Base-by-base conservation (phyloP, 2,797 vertebrate species). In the Sebastes hubbsi region DNA sequence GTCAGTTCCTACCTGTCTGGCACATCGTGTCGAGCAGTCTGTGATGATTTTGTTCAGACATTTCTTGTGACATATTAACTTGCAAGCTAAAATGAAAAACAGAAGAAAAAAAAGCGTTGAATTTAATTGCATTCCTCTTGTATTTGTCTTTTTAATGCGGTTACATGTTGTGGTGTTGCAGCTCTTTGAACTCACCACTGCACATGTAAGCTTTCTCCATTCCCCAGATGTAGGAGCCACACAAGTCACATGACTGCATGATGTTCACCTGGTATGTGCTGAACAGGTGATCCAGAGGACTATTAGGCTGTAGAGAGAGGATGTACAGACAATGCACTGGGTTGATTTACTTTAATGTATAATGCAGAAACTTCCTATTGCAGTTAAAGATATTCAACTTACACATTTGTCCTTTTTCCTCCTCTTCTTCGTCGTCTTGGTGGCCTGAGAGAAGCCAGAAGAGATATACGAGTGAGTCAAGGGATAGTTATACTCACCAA, bases 191-290 rank as follows among this genome's bases (percentile, higher is more conserved):
- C 98, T 95, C 87, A 99, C 98, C 96, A 0, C 96, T 97, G 93
- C 98, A 99, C 88, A 99, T 97, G 90, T 96, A 97, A 49, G 98
- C 97, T 87, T 98, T 99, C 85, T 99, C 98, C 98, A 99, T 99
- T 38, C 96, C 97, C 98, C 98, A 99, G 91, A 99, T 98, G 92
- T 95, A 98, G 61, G 97, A 99, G 2, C 93, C 95, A 83, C 98
- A 99, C 88, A 97, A 93, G 86, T 99, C 98, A 62, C 98, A 99
- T 0, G 98, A 98, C 90, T 99, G 98, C 25, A 97, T 96, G 68
- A 99, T 98, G 95, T 95, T 98, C 80, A 99, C 98, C 90, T 99
- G 98, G 93, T 98, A 99, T 29, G 92, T 98, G 76, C 94, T 96
- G 86, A 99, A 98, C 25, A 96, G 94, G 3, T 99, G 98, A 67